Percentiles rank a stretch among this genome's conserved stretches.
phyloP scores from a whole-genome alignment of 2,113 vertebrate genomes.

The Ceratotherium simum region DNA sequence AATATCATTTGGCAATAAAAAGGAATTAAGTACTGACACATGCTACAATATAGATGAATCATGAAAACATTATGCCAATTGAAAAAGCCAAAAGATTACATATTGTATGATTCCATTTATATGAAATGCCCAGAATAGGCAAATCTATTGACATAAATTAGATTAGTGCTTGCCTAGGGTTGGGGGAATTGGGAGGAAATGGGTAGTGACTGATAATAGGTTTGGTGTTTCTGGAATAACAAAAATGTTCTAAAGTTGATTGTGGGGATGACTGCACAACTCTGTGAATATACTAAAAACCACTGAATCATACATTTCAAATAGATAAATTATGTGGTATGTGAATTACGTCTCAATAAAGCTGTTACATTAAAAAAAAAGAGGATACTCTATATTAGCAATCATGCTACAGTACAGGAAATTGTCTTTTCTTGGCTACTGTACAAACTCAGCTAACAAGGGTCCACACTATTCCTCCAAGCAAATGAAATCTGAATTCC shows the following conservation, averaged over 20 bases:
- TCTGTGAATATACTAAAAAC: background rate
- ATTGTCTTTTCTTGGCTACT: background rate
- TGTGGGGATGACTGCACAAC: background rate
- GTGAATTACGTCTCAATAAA: background rate
- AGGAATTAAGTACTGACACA: background rate
- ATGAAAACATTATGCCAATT: background rate
- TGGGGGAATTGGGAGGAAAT: background rate
- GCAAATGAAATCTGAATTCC: background rate
- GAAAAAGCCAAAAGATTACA: background rate
- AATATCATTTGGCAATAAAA: background rate
- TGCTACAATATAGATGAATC: background rate
- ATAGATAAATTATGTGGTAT: background rate
- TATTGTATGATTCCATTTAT: background rate
- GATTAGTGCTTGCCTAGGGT: background rate
- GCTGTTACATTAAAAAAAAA: background rate
- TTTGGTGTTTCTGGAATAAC: background rate
- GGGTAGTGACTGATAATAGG: background rate
- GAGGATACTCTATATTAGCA: background rate
- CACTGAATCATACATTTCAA: background rate
- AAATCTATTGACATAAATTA: background rate
- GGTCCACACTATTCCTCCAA: background rate
- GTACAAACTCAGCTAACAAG: background rate
- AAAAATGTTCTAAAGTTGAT: background rate
- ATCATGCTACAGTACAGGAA: background rate
- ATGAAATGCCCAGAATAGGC: background rate